Evolutionary conservation across 2,888 invertebrate species (phyloP).

Genomic region (Amphimallon solstitiale): DNA sequence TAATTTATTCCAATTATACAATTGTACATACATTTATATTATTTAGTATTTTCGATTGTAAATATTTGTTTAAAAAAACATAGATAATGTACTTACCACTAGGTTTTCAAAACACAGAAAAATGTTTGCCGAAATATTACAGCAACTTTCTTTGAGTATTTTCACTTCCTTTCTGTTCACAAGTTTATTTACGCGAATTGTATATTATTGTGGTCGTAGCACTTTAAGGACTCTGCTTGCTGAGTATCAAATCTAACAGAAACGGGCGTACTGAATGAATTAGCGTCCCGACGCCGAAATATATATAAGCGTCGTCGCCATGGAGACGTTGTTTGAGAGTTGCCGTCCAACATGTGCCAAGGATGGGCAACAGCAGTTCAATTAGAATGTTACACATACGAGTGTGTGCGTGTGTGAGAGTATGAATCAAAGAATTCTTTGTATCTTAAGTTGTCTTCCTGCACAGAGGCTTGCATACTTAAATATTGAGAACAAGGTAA

Average conservation of each 20-base stretch:
- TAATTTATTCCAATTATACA: too few relatives aligned
- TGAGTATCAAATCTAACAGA: conserved; percentile 12
- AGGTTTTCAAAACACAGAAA: conserved; percentile 31
- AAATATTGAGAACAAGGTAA: conserved; percentile 31
- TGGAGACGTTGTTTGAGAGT: conserved; percentile 51
- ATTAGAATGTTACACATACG: conserved; percentile 15
- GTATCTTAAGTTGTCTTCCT: conserved; percentile 27
- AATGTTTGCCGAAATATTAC: conserved; percentile 13
- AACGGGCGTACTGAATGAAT: conserved; percentile 54
- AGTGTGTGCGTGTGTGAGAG: background rate
- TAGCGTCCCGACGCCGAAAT: conserved; percentile 57
- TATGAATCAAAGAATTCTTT: conserved; percentile 28
- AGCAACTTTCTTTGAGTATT: conserved; percentile 1
- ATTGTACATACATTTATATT: too few relatives aligned
- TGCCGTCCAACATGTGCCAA: conserved; percentile 46
- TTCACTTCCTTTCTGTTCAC: conserved; percentile 21
- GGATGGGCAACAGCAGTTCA: conserved; percentile 41
- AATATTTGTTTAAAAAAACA: too few relatives aligned
- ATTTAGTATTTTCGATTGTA: too few relatives aligned
- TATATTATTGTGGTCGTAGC: too few relatives aligned
- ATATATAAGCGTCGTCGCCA: conserved; percentile 57
- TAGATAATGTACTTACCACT: conserved; percentile 25
- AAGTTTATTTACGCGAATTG: conserved; percentile 4
- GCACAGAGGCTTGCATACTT: background rate
- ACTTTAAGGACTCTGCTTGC: too few relatives aligned